Conservation (phyloP, 2,888 invertebrate species). For the Perdita meconis region DNA sequence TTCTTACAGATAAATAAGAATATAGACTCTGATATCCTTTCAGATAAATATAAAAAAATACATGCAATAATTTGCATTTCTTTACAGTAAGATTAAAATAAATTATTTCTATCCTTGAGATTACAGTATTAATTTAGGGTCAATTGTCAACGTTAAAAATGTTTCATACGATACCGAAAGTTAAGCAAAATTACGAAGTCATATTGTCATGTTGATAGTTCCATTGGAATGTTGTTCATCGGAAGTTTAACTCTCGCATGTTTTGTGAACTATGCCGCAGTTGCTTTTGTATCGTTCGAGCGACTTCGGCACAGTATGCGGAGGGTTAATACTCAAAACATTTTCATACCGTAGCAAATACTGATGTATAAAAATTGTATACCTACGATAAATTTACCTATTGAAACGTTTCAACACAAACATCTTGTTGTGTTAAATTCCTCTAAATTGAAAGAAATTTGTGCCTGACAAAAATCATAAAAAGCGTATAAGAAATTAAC, state of each 20-base stretch:
- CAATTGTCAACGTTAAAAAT: background rate
- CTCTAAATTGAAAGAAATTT: conserved; percentile 25
- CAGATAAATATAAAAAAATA: conserved; percentile 51
- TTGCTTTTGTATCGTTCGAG: too few relatives aligned
- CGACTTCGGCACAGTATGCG: too few relatives aligned
- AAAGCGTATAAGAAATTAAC: conserved; percentile 14
- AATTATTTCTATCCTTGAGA: conserved; percentile 21
- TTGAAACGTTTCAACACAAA: background rate
- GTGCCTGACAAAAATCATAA: conserved; percentile 17
- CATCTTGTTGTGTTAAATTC: background rate
- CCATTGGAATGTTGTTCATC: conserved; percentile 47
- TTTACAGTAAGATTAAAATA: conserved; percentile 35
- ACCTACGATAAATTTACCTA: conserved; percentile 4
- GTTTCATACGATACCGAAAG: conserved; percentile 7
- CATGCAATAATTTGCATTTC: conserved; percentile 31
- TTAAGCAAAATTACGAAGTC: conserved; percentile 4
- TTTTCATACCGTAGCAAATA: conserved; percentile 25
- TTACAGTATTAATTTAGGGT: conserved; percentile 16
- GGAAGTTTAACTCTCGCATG: too few relatives aligned
- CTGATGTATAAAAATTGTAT: conserved; percentile 17
- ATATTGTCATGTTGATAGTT: conserved; percentile 46
- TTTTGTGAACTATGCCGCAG: too few relatives aligned
- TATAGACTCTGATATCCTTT: conserved; percentile 31
- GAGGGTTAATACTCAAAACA: conserved; percentile 16
- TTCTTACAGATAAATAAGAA: conserved; percentile 41